Evolutionary conservation across 2,797 vertebrate species (phyloP), one percentile per base, ranked within the genome.

Genomic region (Crypturellus tataupa): DNA sequence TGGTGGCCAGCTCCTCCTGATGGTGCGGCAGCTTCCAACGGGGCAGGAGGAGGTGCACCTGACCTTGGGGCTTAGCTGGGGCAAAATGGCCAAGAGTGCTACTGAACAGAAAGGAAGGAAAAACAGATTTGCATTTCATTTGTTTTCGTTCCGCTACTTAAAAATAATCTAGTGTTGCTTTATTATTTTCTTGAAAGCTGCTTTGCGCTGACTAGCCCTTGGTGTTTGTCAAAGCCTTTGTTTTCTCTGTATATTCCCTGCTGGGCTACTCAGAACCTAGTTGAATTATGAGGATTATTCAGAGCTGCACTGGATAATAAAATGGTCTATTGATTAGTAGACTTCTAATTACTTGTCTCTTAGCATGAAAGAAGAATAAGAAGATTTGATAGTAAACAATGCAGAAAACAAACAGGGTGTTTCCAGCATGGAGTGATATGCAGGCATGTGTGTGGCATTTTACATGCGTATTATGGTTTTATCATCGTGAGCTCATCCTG

Each of bases 301-400:
- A 90, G 91, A 94, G 81, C 73, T 92, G 49, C 47, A 68, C 53
- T 87, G 86, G 82, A 78, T 95, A 95, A 95, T 95, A 97, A 96
- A 87, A 89, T 87, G 82, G 87, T 95, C 87, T 97, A 80, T 96
- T 97, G 95, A 97, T 96, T 95, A 95, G 46, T 55, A 94, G 85
- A 49, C 82, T 94, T 93, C 92, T 97, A 96, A 97, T 96, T 94
- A 94, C 90, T 94, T 93, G 72, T 95, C 85, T 93, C 56, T 90
- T 76, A 93, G 79, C 77, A 85, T 89, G 95, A 93, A 97, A 96
- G 85, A 92, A 86, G 91, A 94, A 78, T 81, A 92, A 88, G 80
- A 89, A 83, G 75, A 89, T 90, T 89, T 94, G 89, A 95, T 93
- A 94, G 85, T 80, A 95, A 95, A 94, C 82, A 96, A 85, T 93